phyloP scores from a whole-genome alignment of 1,140 invertebrate genomes.

The Armadillidium nasatum region DNA sequence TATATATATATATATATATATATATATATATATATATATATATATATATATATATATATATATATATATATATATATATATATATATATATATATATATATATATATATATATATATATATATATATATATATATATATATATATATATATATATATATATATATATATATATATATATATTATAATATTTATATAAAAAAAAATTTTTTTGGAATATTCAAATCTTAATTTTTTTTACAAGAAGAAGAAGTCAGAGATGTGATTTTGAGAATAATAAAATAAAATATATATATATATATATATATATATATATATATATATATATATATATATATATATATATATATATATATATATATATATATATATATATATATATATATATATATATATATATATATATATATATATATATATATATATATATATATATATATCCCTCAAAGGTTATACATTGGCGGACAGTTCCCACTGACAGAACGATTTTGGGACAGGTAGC shows the following conservation, averaged over 20 bases:
- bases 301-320: constrained; percentile 23
- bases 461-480: constrained; percentile 82
- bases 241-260: too few species aligned
- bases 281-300: constrained; percentile 19
- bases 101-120: constrained; percentile 19
- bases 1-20: constrained; percentile 11
- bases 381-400: constrained; percentile 25
- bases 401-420: constrained; percentile 24
- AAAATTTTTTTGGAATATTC: too few species aligned
- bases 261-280: too few species aligned
- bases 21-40: neutral
- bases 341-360: constrained; percentile 25
- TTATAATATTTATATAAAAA: constrained; percentile 7
- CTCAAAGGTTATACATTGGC: constrained; percentile 76
- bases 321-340: constrained; percentile 26
- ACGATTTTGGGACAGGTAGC: constrained; percentile 83
- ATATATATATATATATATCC: constrained; percentile 25
- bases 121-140: constrained; percentile 26
- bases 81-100: constrained; percentile 20
- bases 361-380: constrained; percentile 25
- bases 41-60: constrained; percentile 21
- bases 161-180: constrained; percentile 23
- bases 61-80: constrained; percentile 27
- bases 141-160: constrained; percentile 24
- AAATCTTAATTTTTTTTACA: too few species aligned